Evolutionary conservation across 2,113 vertebrate species (phyloP).

Genomic region (Hippopotamus amphibius): DNA sequence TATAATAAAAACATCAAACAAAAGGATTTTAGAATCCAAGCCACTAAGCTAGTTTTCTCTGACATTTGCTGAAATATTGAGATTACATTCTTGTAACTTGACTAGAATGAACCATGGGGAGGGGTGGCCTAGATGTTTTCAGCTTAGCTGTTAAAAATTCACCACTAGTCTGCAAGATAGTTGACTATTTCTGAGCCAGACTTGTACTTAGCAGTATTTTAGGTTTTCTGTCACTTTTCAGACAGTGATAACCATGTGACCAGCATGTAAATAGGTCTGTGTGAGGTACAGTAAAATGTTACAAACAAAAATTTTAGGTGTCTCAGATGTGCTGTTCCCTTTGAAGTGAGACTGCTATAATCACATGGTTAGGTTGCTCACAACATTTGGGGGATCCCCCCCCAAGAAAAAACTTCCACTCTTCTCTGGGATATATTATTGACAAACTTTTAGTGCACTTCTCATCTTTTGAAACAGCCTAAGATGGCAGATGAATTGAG

Average conservation of each 20-base stretch:
- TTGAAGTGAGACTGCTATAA: not conserved
- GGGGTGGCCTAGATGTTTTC: not conserved
- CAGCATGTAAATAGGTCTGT: not conserved
- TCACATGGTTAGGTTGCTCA: not conserved
- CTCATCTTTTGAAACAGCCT: not conserved
- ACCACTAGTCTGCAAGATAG: not conserved
- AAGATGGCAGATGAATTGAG: not conserved
- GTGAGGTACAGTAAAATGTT: not conserved
- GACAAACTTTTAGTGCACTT: not conserved
- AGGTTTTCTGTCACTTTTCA: not conserved
- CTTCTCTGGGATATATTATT: not conserved
- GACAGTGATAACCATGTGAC: not conserved
- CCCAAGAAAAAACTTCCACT: not conserved
- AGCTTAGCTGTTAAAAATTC: not conserved
- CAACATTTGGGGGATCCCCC: not conserved
- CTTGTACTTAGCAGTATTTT: not conserved
- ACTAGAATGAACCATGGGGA: not conserved
- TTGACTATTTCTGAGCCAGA: not conserved
- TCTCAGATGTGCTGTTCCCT: not conserved
- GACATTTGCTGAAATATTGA: not conserved
- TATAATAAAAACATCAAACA: conserved; percentile 20
- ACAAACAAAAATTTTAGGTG: not conserved
- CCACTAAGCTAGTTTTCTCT: not conserved
- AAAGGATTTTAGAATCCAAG: conserved; percentile 43
- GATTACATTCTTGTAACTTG: not conserved